Evolutionary conservation across 2,797 vertebrate species (phyloP), one percentile per base, ranked within the genome.

Genomic region (Myotis pilosus): DNA sequence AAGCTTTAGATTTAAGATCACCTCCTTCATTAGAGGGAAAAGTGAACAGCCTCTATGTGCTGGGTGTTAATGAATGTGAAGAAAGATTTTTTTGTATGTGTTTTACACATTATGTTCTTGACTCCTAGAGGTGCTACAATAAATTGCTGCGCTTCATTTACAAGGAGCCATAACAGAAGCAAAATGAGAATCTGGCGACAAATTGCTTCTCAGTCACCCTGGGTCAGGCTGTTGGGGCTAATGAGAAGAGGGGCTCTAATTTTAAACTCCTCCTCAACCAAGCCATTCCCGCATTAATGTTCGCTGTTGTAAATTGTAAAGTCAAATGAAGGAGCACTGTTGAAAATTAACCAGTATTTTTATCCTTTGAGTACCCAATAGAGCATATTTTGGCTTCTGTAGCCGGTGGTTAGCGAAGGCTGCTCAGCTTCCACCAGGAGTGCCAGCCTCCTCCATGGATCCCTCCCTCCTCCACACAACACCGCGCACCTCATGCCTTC

Each of bases 41-140:
- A 98, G 98, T 98, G 98, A 98, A 98, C 98, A 98, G 98, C 97
- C 98, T 98, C 98, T 96, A 96, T 98, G 98, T 98, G 98, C 98
- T 96, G 98, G 98, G 98, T 98, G 98, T 98, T 98, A 98, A 98
- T 98, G 98, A 98, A 98, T 98, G 98, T 98, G 98, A 98, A 98
- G 98, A 98, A 98, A 98, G 98, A 98, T 97, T 98, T 98, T 98
- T 95, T 98, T 98, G 97, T 98, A 98, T 98, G 98, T 99, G 98
- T 98, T 99, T 98, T 98, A 98, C 98, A 98, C 98, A 99, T 99
- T 99, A 99, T 99, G 98, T 99, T 99, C 99, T 99, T 99, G 99
- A 99, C 99, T 99, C 98, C 98, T 98, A 97, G 98, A 98, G 98
- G 99, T 99, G 98, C 98, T 98, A 98, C 98, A 98, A 99, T 99